Conservation (phyloP, 2,888 invertebrate genomes). For the Meiosimyza platycephala region DNA sequence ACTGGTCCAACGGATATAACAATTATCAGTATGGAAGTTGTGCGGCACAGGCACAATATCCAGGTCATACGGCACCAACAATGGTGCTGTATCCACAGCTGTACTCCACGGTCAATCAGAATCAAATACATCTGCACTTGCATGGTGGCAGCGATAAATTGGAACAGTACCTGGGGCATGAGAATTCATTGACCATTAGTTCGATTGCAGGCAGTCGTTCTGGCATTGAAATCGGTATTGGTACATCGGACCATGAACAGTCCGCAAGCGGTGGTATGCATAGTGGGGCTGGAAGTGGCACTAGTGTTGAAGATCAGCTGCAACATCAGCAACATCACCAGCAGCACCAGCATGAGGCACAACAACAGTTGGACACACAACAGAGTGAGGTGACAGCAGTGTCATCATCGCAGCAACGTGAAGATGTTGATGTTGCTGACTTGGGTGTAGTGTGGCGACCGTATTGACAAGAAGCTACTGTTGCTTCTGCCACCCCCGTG, state of each 20-base stretch:
- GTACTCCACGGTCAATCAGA: conserved; percentile 87
- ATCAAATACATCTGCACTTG: conserved; percentile 85
- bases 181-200: conserved; percentile 72
- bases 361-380: conserved; percentile 49
- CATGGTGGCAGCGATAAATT: conserved; percentile 75
- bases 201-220: conserved; percentile 67
- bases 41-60: conserved; percentile 59
- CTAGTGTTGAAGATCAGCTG: conserved; percentile 39
- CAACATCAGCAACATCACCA: conserved; percentile 40
- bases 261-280: conserved; percentile 29
- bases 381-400: conserved; percentile 35
- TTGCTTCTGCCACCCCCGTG: conserved; percentile 14
- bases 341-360: conserved; percentile 51
- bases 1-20: conserved; percentile 74
- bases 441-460: conserved; percentile 79
- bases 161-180: conserved; percentile 74
- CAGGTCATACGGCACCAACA: conserved; percentile 68
- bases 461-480: conserved; percentile 70
- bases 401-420: conserved; percentile 46
- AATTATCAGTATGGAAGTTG: conserved; percentile 75
- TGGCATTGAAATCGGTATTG: conserved; percentile 71
- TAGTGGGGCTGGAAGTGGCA: conserved; percentile 35
- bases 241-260: conserved; percentile 62
- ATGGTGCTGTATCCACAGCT: conserved; percentile 83
- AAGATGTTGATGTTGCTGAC: conserved; percentile 65